These are phyloP conservation scores for Andricus quercusramuli DNA, from an alignment of 2,888 invertebrate genomes.

Conservation along the genomic window DNA sequence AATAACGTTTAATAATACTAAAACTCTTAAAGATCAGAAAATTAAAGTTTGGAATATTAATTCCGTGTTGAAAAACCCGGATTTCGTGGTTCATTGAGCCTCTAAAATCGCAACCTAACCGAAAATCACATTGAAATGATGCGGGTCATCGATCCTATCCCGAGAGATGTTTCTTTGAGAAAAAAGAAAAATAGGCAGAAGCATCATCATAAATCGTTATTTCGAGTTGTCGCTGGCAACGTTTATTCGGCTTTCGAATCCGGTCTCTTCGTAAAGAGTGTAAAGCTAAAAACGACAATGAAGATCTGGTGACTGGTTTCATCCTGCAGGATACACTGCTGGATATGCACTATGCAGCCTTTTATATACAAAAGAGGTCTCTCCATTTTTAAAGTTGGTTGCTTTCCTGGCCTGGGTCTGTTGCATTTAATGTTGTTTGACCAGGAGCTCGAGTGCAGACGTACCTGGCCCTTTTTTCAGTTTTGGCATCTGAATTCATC, in stretches of 20 bases:
- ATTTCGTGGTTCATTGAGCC: not conserved
- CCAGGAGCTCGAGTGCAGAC: constrained; percentile 31
- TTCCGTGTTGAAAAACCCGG: not conserved
- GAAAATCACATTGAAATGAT: constrained; percentile 16
- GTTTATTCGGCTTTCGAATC: constrained; percentile 25
- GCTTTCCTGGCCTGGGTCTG: constrained; percentile 1
- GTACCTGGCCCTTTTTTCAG: constrained; percentile 4
- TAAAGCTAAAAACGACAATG: constrained; percentile 20
- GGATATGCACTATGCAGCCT: constrained; percentile 28
- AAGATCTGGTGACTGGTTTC: constrained; percentile 16
- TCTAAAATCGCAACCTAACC: not conserved
- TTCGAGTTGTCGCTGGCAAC: constrained; percentile 13
- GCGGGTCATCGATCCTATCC: constrained; percentile 35
- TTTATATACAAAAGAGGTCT: constrained; percentile 18
- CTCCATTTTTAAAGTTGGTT: constrained; percentile 14
- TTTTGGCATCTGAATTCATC: constrained; percentile 1
- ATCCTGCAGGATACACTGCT: constrained; percentile 24
- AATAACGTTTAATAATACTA: too few relatives aligned
- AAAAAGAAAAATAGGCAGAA: not conserved
- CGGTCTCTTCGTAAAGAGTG: constrained; percentile 15
- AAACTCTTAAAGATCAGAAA: too few relatives aligned
- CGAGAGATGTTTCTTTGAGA: constrained; percentile 6
- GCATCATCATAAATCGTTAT: constrained; percentile 42
- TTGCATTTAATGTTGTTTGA: constrained; percentile 33
- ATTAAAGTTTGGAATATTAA: too few relatives aligned